phyloP scores from a whole-genome alignment of 2,888 invertebrate species.

The Ichneumoninae sp. region DNA sequence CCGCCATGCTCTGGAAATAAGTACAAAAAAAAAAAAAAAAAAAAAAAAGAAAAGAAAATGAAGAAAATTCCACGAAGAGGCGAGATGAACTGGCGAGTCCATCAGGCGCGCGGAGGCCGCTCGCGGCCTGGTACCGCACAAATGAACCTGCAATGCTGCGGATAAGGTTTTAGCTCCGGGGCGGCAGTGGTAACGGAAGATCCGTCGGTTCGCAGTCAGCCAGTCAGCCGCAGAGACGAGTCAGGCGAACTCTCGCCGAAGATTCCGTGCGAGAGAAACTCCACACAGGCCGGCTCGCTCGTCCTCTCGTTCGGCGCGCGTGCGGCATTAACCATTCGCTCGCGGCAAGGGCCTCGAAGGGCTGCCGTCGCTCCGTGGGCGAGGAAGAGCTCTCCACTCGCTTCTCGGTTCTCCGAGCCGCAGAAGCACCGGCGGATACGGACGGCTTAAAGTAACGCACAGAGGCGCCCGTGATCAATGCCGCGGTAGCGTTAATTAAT shows the following conservation, averaged over 20 bases:
- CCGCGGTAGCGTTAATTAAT: constrained; percentile 78
- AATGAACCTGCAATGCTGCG: constrained; percentile 45
- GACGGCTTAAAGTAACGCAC: constrained; percentile 65
- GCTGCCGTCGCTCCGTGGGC: constrained; percentile 33
- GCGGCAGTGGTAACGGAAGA: constrained; percentile 52
- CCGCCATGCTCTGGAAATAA: constrained; percentile 26
- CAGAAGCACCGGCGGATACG: constrained; percentile 41
- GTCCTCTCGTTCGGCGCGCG: constrained; percentile 27
- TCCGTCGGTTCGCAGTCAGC: constrained; percentile 48
- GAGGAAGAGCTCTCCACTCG: constrained; percentile 4
- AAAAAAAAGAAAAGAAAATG: constrained; percentile 38
- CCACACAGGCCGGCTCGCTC: not conserved
- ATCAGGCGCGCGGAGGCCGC: not conserved
- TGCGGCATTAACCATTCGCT: constrained; percentile 53
- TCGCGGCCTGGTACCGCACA: constrained; percentile 39
- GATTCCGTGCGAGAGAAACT: constrained; percentile 39
- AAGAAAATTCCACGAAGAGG: constrained; percentile 42
- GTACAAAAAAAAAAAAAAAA: constrained; percentile 24
- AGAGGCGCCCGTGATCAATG: constrained; percentile 75
- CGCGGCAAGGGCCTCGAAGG: constrained; percentile 47
- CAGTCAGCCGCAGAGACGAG: constrained; percentile 24
- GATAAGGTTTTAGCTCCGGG: constrained; percentile 56
- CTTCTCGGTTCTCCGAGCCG: constrained; percentile 33
- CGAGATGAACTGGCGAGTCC: not conserved
- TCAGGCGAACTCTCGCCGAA: constrained; percentile 21